phyloP scores from a whole-genome alignment of 2,888 invertebrate species.

The Parochlus steinenii region DNA sequence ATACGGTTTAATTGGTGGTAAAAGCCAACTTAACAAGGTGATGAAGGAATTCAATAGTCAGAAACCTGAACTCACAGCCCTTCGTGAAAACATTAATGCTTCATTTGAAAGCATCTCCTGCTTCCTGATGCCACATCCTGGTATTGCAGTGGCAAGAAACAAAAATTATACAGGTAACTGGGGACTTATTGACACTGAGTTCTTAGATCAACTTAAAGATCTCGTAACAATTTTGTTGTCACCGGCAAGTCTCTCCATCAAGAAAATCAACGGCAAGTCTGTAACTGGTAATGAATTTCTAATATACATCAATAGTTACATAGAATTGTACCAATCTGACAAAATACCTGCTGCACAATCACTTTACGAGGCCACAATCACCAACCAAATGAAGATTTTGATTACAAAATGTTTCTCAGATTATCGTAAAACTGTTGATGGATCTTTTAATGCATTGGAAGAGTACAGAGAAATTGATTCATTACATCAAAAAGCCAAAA shows the following conservation, averaged over 20 bases:
- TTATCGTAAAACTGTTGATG: too few relatives aligned
- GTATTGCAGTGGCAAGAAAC: conserved; percentile 3
- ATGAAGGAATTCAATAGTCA: conserved; percentile 3
- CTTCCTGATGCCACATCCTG: conserved; percentile 12
- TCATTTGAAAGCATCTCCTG: conserved; percentile 11
- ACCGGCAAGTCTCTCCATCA: conserved; percentile 2
- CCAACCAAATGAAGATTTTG: conserved; percentile 4
- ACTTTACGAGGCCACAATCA: conserved; percentile 8
- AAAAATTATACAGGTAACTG: conserved; percentile 10
- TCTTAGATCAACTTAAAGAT: conserved; percentile 1
- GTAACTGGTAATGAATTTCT: conserved; percentile 1
- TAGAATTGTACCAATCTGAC: conserved; percentile 2
- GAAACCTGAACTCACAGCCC: conserved; percentile 8
- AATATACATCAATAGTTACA: conserved; percentile 3
- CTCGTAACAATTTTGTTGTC: conserved; percentile 2
- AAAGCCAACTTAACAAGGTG: not conserved
- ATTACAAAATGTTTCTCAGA: not conserved
- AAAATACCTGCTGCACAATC: not conserved
- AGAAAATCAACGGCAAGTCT: conserved; percentile 8
- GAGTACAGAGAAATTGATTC: too few relatives aligned
- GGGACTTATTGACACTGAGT: conserved; percentile 11
- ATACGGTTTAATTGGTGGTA: conserved; percentile 11
- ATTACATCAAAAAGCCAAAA: too few relatives aligned
- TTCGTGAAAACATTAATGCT: conserved; percentile 9
- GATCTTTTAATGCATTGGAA: too few relatives aligned